Evolutionary conservation across 2,797 vertebrate genomes (phyloP).

Genomic region (Monodelphis domestica): DNA sequence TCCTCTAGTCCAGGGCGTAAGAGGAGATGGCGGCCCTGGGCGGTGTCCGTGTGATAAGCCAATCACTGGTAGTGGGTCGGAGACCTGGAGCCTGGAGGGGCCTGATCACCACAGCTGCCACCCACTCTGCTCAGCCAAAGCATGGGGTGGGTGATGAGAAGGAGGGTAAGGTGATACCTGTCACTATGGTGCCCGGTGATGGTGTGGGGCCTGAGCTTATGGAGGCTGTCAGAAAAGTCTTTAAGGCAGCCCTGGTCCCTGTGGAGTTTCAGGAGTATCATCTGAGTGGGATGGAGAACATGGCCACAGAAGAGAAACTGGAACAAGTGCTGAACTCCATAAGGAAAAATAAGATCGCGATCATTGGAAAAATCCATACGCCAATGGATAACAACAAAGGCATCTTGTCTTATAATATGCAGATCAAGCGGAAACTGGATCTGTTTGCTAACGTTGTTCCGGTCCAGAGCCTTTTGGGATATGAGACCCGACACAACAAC

Average conservation of each 20-base stretch:
- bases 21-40: slow-evolving; percentile 59
- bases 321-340: slow-evolving; percentile 93
- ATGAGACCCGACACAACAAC: slow-evolving; percentile 96
- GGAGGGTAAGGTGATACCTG: slow-evolving; percentile 83
- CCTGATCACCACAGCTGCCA: slow-evolving; percentile 37
- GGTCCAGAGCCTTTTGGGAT: slow-evolving; percentile 93
- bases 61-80: slow-evolving; percentile 63
- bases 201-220: slow-evolving; percentile 96
- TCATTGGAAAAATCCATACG: slow-evolving; percentile 97
- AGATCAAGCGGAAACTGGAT: slow-evolving; percentile 93
- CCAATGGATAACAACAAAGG: slow-evolving; percentile 94
- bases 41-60: slow-evolving; percentile 68
- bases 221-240: slow-evolving; percentile 94
- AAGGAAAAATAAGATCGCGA: slow-evolving; percentile 94
- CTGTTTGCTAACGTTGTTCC: slow-evolving; percentile 95
- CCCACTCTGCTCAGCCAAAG: slow-evolving; percentile 41
- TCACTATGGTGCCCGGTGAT: slow-evolving; percentile 95
- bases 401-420: slow-evolving; percentile 96
- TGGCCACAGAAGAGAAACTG: slow-evolving; percentile 93
- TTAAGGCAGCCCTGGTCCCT: slow-evolving; percentile 94
- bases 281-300: slow-evolving; percentile 97
- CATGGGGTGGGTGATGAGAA: no score
- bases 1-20: fast-evolving
- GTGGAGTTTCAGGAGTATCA: slow-evolving; percentile 96
- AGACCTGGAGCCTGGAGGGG: slow-evolving; percentile 61